These are phyloP conservation scores for Alethe castanea DNA, from an alignment of 2,113 vertebrate species.

Conservation along the genomic window DNA sequence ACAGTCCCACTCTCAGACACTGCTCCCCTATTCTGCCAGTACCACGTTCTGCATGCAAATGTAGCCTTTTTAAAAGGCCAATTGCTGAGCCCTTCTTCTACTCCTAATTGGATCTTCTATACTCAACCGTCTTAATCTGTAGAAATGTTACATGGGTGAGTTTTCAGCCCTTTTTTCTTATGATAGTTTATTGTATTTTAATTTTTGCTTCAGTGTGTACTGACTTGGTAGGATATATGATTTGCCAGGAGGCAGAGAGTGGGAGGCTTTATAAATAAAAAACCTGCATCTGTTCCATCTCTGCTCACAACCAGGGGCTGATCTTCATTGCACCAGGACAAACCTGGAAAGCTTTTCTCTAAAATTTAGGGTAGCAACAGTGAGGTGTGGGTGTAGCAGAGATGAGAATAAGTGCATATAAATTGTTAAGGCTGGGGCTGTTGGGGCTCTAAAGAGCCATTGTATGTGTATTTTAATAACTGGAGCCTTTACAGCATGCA, in stretches of 20 bases:
- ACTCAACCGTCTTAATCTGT: neutral
- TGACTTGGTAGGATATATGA: neutral
- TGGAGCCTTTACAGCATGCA: neutral
- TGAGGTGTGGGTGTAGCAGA: neutral
- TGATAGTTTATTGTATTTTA: neutral
- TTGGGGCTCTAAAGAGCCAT: neutral
- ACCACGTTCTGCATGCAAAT: fast-evolving
- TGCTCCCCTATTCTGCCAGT: neutral
- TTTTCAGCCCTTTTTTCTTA: neutral
- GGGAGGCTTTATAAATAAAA: constrained; percentile 26
- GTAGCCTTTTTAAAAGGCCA: neutral
- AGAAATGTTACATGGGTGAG: neutral
- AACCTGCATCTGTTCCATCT: neutral
- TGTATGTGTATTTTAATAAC: neutral
- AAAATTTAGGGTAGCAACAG: neutral
- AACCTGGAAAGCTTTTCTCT: neutral
- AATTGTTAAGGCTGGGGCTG: neutral
- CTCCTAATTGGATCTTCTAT: neutral
- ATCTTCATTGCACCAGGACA: neutral
- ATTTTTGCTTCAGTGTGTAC: neutral
- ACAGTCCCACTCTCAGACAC: no score
- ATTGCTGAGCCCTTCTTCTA: neutral
- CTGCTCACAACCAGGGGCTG: neutral
- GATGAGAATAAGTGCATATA: neutral
- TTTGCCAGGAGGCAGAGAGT: neutral